Conservation (phyloP, 2,888 invertebrate genomes). For the Drosophila trichaetosa region DNA sequence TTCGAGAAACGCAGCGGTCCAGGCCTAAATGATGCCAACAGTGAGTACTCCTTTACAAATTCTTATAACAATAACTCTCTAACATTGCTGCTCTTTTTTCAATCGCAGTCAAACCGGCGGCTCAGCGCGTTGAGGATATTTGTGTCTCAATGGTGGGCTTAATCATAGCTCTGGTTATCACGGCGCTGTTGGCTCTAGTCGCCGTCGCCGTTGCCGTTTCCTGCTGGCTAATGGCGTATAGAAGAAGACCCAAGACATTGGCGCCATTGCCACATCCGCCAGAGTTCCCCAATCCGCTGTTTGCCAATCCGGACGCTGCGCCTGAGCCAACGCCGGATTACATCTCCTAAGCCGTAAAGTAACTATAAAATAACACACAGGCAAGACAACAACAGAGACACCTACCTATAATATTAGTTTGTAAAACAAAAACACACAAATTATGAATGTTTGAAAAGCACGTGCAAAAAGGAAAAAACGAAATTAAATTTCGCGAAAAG, state of each 20-base stretch:
- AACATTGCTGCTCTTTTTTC: neutral
- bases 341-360: slow-evolving; percentile 85
- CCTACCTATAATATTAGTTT: slow-evolving; percentile 69
- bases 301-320: slow-evolving; percentile 92
- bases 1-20: slow-evolving; percentile 92
- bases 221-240: slow-evolving; percentile 97
- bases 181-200: slow-evolving; percentile 95
- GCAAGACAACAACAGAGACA: slow-evolving; percentile 36
- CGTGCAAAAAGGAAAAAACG: slow-evolving; percentile 80
- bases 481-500: slow-evolving; percentile 60
- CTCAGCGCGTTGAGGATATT: slow-evolving; percentile 90
- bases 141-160: slow-evolving; percentile 97
- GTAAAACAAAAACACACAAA: slow-evolving; percentile 39
- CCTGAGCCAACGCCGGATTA: slow-evolving; percentile 94
- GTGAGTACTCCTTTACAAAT: slow-evolving; percentile 84
- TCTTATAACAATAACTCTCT: neutral
- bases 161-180: slow-evolving; percentile 95
- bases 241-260: slow-evolving; percentile 93
- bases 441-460: slow-evolving; percentile 74
- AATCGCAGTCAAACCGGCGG: slow-evolving; percentile 84
- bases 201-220: slow-evolving; percentile 97
- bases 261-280: slow-evolving; percentile 97
- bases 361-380: slow-evolving; percentile 39
- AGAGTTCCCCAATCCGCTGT: slow-evolving; percentile 97
- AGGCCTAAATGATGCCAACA: slow-evolving; percentile 92